Percentiles rank a stretch among this genome's conserved stretches.
phyloP scores from a whole-genome alignment of 2,888 invertebrate species.

The Camptogramma bilineatum region DNA sequence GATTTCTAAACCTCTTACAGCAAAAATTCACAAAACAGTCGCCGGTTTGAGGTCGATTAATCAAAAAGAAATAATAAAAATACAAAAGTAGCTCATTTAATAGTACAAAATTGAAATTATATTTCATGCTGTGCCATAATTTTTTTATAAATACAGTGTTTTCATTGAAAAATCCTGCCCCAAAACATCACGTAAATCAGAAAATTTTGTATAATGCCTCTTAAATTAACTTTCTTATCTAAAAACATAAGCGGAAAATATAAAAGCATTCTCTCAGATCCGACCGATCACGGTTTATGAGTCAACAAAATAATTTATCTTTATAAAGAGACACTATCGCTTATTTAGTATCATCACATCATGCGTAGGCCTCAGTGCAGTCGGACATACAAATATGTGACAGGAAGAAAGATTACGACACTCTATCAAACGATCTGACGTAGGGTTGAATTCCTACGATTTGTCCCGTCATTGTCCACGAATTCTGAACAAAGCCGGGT shows the following conservation, averaged over 20 bases:
- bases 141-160: too few species aligned
- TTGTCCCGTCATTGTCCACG: conserved; percentile 70
- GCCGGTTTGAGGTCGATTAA: too few species aligned
- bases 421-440: conserved; percentile 70
- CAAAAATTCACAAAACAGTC: too few species aligned
- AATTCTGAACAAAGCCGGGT: conserved; percentile 59
- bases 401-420: conserved; percentile 72
- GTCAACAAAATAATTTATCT: conserved; percentile 46
- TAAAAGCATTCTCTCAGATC: conserved; percentile 33
- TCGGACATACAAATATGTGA: conserved; percentile 62
- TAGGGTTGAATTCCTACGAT: conserved; percentile 65
- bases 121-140: too few species aligned
- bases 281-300: conserved; percentile 42
- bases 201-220: too few species aligned
- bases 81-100: too few species aligned
- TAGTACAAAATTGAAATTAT: too few species aligned
- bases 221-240: conserved; percentile 13
- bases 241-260: conserved; percentile 6
- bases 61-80: too few species aligned
- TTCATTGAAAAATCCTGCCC: too few species aligned
- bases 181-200: too few species aligned
- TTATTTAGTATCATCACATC: conserved; percentile 41
- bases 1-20: too few species aligned
- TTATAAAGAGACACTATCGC: conserved; percentile 41
- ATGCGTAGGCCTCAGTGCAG: conserved; percentile 49